These are phyloP conservation scores for Sporophila hypoxantha DNA, from an alignment of 2,113 vertebrate species.

Conservation along the genomic window DNA sequence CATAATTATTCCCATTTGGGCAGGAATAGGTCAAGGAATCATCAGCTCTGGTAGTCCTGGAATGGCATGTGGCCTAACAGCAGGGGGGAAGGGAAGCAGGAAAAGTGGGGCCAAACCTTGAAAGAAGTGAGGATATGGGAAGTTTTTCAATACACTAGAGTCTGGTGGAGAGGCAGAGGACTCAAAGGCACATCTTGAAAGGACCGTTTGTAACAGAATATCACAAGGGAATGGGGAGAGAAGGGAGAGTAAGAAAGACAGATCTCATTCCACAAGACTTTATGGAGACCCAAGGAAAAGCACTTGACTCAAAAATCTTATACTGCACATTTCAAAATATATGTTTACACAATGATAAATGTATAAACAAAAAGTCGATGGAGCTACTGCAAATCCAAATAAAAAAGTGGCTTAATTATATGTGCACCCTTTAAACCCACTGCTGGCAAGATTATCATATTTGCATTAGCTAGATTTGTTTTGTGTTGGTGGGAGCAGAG, in stretches of 20 bases:
- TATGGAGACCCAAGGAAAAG: neutral
- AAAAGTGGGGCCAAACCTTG: neutral
- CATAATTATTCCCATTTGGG: neutral
- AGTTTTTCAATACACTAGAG: neutral
- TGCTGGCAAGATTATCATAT: slow-evolving; percentile 53
- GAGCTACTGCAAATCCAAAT: slow-evolving; percentile 52
- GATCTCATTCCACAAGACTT: neutral
- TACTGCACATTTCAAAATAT: neutral
- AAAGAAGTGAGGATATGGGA: neutral
- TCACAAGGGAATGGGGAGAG: fast-evolving
- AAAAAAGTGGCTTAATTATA: slow-evolving; percentile 56
- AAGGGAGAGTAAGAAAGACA: neutral
- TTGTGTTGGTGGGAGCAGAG: slow-evolving; percentile 48
- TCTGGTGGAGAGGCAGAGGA: neutral
- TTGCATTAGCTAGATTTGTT: slow-evolving; percentile 59
- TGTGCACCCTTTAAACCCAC: slow-evolving; percentile 36
- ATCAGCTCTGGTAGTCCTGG: neutral
- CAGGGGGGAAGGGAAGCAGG: neutral
- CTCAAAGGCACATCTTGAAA: neutral
- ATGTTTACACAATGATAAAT: slow-evolving; percentile 41
- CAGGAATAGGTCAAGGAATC: neutral
- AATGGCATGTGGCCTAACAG: neutral
- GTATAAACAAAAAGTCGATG: slow-evolving; percentile 34
- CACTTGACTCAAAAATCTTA: slow-evolving; percentile 14
- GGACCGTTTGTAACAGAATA: neutral